phyloP scores from a whole-genome alignment of 2,888 invertebrate species.

The Eutolmus rufibarbis region DNA sequence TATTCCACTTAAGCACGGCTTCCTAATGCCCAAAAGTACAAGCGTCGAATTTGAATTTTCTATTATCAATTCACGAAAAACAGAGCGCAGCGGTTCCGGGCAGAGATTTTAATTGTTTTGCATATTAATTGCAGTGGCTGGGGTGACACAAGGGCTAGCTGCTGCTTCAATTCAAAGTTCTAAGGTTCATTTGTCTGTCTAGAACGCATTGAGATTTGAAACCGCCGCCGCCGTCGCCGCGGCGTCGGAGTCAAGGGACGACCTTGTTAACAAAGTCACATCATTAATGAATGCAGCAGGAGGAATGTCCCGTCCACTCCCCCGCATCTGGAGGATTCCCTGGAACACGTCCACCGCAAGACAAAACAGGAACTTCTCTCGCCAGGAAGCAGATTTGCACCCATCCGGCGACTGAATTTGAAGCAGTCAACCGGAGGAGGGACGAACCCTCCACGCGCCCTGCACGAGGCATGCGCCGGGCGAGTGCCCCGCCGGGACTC shows the following conservation, averaged over 20 bases:
- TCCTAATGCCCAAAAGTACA: background rate
- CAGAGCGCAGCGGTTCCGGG: background rate
- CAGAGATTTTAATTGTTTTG: background rate
- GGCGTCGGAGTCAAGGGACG: background rate
- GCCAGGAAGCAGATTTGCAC: constrained; percentile 3
- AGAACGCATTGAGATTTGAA: background rate
- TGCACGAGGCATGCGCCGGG: background rate
- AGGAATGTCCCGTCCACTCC: background rate
- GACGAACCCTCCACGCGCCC: background rate
- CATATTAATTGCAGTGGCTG: background rate
- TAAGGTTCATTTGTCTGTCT: constrained; percentile 11
- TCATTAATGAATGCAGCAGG: constrained; percentile 15
- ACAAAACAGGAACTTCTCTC: constrained; percentile 5
- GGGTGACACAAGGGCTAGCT: background rate
- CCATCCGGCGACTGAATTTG: background rate
- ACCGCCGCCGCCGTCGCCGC: background rate
- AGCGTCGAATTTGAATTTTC: background rate
- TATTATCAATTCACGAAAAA: background rate
- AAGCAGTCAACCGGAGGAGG: background rate
- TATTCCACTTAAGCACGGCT: background rate
- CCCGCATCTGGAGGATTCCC: background rate
- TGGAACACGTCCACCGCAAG: background rate
- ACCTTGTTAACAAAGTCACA: constrained; percentile 32
- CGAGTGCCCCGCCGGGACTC: background rate
- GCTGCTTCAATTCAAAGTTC: background rate